Conservation (phyloP, 2,888 invertebrate genomes). For the Pasiphila rectangulata region DNA sequence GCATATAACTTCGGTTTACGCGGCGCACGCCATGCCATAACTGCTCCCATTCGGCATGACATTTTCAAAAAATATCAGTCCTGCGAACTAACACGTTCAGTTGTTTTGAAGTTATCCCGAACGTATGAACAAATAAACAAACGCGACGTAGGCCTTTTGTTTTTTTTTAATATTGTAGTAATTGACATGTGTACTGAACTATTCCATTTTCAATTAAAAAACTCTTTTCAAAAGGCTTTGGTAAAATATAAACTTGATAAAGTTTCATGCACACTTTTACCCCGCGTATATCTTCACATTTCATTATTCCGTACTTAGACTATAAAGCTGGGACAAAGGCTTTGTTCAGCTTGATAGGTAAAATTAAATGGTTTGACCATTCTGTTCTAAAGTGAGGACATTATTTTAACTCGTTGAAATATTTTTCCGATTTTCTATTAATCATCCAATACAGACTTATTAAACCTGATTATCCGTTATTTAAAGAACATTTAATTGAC, state of each 20-base stretch:
- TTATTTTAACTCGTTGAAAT: too few relatives aligned
- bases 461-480: too few relatives aligned
- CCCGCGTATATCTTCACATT: slow-evolving; percentile 44
- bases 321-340: slow-evolving; percentile 51
- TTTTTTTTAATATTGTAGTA: background rate
- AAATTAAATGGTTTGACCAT: background rate
- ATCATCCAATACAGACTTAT: too few relatives aligned
- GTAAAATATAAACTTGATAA: slow-evolving; percentile 15
- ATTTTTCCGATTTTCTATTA: too few relatives aligned
- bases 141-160: background rate
- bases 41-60: too few relatives aligned
- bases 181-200: background rate
- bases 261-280: slow-evolving; percentile 34
- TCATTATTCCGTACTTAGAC: slow-evolving; percentile 58
- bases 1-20: too few relatives aligned
- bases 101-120: background rate
- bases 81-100: background rate
- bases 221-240: background rate
- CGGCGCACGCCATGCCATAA: too few relatives aligned
- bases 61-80: too few relatives aligned
- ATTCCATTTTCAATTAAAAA: background rate
- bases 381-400: too few relatives aligned
- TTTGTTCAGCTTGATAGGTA: slow-evolving; percentile 41
- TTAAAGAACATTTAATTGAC: too few relatives aligned
- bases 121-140: background rate